phyloP scores from a whole-genome alignment of 1,140 invertebrate genomes.

The Megalopta genalis region DNA sequence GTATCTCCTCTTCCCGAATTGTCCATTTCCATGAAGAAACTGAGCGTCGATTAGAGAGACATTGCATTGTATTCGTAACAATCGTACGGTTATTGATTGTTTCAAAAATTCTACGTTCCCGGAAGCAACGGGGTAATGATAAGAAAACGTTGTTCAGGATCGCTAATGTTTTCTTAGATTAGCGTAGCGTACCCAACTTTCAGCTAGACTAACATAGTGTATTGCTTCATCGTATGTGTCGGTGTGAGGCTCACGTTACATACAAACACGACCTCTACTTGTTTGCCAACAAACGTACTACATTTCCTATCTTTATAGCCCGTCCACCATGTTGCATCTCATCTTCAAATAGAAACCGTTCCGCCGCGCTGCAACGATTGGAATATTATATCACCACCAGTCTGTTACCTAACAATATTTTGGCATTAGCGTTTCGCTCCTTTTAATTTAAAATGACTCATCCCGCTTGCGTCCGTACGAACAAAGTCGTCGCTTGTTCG shows the following conservation, averaged over 20 bases:
- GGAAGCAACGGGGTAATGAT: not conserved
- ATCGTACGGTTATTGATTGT: not conserved
- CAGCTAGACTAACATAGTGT: constrained; percentile 24
- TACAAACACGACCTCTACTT: constrained; percentile 62
- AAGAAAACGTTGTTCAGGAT: not conserved
- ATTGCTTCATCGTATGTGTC: constrained; percentile 53
- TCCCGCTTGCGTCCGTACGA: not conserved
- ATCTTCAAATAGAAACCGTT: constrained; percentile 75
- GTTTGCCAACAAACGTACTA: constrained; percentile 63
- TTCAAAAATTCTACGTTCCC: not conserved
- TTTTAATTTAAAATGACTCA: constrained; percentile 1
- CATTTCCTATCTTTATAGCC: constrained; percentile 65
- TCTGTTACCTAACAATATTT: constrained; percentile 38
- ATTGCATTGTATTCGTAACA: too few relatives aligned
- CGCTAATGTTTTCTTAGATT: not conserved
- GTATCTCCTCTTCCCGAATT: too few relatives aligned
- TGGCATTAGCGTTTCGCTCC: not conserved
- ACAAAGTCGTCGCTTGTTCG: too few relatives aligned
- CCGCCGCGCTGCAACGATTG: constrained; percentile 25
- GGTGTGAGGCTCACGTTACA: constrained; percentile 47
- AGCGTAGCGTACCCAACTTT: constrained; percentile 4
- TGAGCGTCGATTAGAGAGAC: too few relatives aligned
- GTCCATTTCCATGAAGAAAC: too few relatives aligned
- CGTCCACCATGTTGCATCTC: constrained; percentile 72
- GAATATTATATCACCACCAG: constrained; percentile 36